These are phyloP conservation scores for Oreochromis spilurus DNA, from an alignment of 2,113 vertebrate species.

Conservation along the genomic window DNA sequence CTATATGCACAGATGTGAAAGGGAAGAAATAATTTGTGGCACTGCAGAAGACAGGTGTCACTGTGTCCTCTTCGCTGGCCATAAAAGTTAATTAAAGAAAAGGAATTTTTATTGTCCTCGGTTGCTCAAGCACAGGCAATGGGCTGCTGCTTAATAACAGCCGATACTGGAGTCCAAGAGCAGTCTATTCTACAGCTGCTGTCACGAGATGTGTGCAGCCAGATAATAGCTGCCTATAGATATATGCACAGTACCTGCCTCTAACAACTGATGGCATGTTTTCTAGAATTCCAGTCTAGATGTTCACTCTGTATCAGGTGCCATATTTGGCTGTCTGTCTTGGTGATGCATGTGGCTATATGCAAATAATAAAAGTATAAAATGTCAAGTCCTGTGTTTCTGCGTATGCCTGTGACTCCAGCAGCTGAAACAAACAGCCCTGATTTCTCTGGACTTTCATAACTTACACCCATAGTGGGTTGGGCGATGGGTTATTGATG, in stretches of 20 bases:
- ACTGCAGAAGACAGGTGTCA: constrained; percentile 62
- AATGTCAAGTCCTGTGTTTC: neutral
- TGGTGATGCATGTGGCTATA: neutral
- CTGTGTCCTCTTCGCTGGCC: constrained; percentile 58
- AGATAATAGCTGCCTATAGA: constrained; percentile 42
- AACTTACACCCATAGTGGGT: neutral
- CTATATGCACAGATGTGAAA: neutral
- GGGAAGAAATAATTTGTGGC: constrained; percentile 44
- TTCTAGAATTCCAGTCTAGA: neutral
- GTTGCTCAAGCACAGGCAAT: constrained; percentile 32
- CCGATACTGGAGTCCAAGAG: neutral
- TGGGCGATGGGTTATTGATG: neutral
- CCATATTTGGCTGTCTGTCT: neutral
- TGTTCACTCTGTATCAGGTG: neutral
- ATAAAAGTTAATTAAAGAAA: constrained; percentile 75
- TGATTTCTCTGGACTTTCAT: neutral
- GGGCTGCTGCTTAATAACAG: constrained; percentile 58
- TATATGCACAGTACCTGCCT: neutral
- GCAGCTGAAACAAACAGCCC: neutral
- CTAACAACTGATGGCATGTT: neutral
- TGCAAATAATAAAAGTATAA: neutral
- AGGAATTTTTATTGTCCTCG: constrained; percentile 65
- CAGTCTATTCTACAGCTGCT: constrained; percentile 40
- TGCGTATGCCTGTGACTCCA: neutral
- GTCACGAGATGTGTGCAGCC: constrained; percentile 45